Conservation (phyloP, 1,140 invertebrate genomes). For the Rhynchophorus ferrugineus region DNA sequence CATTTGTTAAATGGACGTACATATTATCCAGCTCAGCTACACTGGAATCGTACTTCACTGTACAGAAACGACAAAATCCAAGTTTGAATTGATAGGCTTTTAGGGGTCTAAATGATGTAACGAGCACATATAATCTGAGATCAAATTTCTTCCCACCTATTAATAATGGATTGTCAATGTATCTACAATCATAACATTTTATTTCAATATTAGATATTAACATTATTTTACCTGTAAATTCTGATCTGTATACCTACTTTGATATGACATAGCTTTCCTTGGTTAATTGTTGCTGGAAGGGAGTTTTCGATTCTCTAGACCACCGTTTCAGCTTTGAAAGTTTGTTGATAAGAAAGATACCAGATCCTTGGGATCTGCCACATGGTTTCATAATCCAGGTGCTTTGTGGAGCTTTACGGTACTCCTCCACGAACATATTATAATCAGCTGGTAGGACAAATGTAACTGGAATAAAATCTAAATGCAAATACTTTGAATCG, state of each 20-base stretch:
- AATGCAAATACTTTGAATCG: conserved; percentile 63
- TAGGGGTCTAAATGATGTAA: conserved; percentile 78
- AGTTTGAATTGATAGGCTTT: conserved; percentile 67
- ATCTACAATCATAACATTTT: conserved; percentile 42
- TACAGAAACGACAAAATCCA: conserved; percentile 81
- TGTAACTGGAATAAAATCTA: conserved; percentile 89
- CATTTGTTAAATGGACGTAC: conserved; percentile 83
- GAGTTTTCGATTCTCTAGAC: conserved; percentile 73
- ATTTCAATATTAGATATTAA: neutral
- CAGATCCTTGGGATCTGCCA: conserved; percentile 81
- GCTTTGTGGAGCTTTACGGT: conserved; percentile 80
- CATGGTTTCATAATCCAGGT: conserved; percentile 98
- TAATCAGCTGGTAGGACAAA: conserved; percentile 92
- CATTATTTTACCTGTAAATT: neutral
- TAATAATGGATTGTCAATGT: conserved; percentile 76
- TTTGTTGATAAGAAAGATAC: conserved; percentile 85
- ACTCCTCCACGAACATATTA: conserved; percentile 94
- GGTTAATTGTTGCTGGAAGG: conserved; percentile 71
- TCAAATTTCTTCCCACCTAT: conserved; percentile 90
- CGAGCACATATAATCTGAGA: conserved; percentile 73
- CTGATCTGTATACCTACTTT: conserved; percentile 41
- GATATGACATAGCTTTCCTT: conserved; percentile 91
- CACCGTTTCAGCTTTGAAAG: conserved; percentile 81
- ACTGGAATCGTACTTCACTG: conserved; percentile 68
- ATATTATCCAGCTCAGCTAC: conserved; percentile 73